Base-by-base conservation (phyloP, 2,797 vertebrate genomes). In the Sebastiscus albofasciatus region DNA sequence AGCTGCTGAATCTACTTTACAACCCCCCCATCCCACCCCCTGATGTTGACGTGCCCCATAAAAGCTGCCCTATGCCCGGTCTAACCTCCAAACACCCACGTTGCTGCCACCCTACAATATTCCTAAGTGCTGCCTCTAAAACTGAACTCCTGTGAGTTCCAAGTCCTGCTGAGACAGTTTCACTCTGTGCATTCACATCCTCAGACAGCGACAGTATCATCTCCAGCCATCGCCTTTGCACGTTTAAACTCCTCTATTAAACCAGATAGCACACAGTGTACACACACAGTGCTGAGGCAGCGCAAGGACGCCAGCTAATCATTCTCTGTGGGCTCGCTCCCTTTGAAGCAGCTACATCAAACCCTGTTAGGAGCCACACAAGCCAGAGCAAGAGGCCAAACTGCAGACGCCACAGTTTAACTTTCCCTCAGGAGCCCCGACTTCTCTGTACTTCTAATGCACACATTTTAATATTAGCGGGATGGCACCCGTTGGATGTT, bases 331-430 rank as follows among this genome's bases (percentile, higher is more conserved):
- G 79, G 56, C 67, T 54, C n/a, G 8, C 27, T 61, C 33, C 3
- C 16, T 83, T 75, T 88, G 66, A 86, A 79, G 61, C 42, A 60
- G 73, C 16, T 5, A 61, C 69, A 86, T 86, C 79, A 84, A 84
- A 77, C 54, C 60, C 58, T 24, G 72, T 76, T 49, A n/a, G 31
- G 5, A 62, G 62, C 68, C 78, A 65, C 49, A 58, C 10, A 58
- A 73, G 74, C 67, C 64, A 20, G 72, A 81, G 83, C 78, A 71
- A 58, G 79, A 31, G 72, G 69, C 69, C 69, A 54, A 77, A 67
- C 66, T 80, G 77, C 80, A 67, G 56, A 80, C 69, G 0, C 68
- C 73, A 69, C 80, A 69, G n/a, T 75, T 65, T 27, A 33, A 27
- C 34, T 69, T 65, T 42, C 12, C 22, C 83, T 58, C 18, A 14